Percentiles rank a stretch among this genome's conserved stretches.
Evolutionary conservation across 2,797 vertebrate species (phyloP).

Genomic region (Cyprinodon diabolis): DNA sequence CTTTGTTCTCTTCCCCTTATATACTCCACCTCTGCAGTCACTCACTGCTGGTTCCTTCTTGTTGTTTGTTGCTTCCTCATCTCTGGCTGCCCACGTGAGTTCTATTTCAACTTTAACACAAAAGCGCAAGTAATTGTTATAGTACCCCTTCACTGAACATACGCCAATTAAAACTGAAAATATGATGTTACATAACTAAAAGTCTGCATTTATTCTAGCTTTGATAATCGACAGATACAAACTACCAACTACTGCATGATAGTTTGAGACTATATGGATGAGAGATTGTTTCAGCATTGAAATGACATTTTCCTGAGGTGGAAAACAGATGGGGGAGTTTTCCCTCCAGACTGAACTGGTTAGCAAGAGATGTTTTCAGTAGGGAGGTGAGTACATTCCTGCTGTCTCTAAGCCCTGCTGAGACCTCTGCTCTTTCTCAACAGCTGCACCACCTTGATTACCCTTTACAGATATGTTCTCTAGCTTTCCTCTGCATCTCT

Average conservation of each 20-base stretch:
- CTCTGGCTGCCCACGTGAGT: too few relatives aligned
- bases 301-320: background rate
- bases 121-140: too few relatives aligned
- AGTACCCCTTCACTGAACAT: too few relatives aligned
- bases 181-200: background rate
- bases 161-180: background rate
- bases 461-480: conserved; percentile 17
- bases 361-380: background rate
- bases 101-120: too few relatives aligned
- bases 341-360: background rate
- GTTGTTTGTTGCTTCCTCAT: too few relatives aligned
- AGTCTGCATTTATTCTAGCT: background rate
- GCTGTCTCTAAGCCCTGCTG: conserved; percentile 31
- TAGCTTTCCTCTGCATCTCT: conserved; percentile 1
- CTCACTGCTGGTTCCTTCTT: too few relatives aligned
- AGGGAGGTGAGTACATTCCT: conserved; percentile 41
- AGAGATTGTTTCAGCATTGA: background rate
- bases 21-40: too few relatives aligned
- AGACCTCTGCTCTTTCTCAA: conserved; percentile 28
- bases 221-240: background rate
- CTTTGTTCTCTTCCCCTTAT: too few relatives aligned
- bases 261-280: background rate
- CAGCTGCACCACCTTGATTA: conserved; percentile 25
- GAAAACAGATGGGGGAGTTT: conserved; percentile 6
- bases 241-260: background rate